Evolutionary conservation across 30 jellyfish, hydroid and myxozoan species (phyloP), one percentile per base, ranked within the genome.

Genomic region (Aurelia sp.): DNA sequence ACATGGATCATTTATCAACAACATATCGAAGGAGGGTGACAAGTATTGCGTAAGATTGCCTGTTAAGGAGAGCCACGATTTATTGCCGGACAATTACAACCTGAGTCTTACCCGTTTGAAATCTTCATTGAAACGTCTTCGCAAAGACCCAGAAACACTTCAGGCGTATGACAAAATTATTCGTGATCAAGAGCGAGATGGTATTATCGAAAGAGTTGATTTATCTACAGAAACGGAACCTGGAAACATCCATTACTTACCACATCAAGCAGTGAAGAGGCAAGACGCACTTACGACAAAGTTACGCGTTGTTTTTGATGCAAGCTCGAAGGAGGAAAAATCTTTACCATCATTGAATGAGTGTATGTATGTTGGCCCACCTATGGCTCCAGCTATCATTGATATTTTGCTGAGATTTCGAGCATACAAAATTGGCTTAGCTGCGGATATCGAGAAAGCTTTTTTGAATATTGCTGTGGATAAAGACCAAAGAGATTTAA

Each of bases 261-360:
- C 88, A 51, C 80, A 76, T 58, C 88, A 59, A 24, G 62, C 20
- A 20, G 79, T 76, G 22, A 76, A 57, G 30, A 24, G 82, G 58
- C 31, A 59, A 1, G 88, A 76, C 0, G 73, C 63, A 22, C 63
- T 76, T 58, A 52, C 88, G 15, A 76, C 72, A 33, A 74, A 74
- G 76, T 18, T 74, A 10, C 1, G 72, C 10, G 72, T 74, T 35
- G 85, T 74, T 47, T 74, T 74, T 5, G 85, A 74, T 74, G 85
- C 85, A 41, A 74, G 85, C 24, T 74, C 85, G 19, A 74, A 74
- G 35, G 76, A 11, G 0, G 35, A 9, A 1, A 9, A 13, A 33
- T 18, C 2, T 13, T 74, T 55, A 48, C 85, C 85, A 35, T 74
- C 85, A 74, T 76, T 74, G 50, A 74, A 74, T 74, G 85, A 74